Base-by-base conservation (phyloP, 92 coral and sea anemone genomes). In the Desmophyllum pertusum region DNA sequence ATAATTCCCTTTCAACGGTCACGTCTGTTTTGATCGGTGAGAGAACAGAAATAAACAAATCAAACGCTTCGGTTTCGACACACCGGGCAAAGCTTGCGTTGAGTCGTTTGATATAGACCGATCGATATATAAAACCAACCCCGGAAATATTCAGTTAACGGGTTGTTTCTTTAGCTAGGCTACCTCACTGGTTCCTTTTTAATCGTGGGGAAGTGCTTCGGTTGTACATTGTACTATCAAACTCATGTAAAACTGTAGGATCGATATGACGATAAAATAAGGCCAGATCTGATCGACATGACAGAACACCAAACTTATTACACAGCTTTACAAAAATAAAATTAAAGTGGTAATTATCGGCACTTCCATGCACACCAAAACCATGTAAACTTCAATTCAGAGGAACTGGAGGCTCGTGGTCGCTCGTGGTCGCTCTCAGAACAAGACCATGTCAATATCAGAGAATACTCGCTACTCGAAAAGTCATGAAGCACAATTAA, bases 401-500 rank as follows among this genome's bases (percentile, higher is more conserved):
- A 67, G 43, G 5, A 53, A 55, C 21, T 5, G 4, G 40, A 43
- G n/a, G 72, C 27, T 41, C 9, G 30, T 37, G 27, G 18, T 43
- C 51, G 37, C 50, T 67, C 74, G 83, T 67, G 76, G 57, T 37
- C 67, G 76, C 57, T 7, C 27, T 9, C 35, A 67, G n/a, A 21
- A 38, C 31, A 70, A 45, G 73, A 67, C 45, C 75, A 40, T 71
- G 86, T 41, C 86, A 82, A 43, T 82, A 31, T 52, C 66, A 36
- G 70, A 62, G 71, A 72, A 57, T 36, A 10, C 42, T 69, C 52
- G 79, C 86, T 73, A 73, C 72, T 71, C 79, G 86, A 70, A 82
- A 82, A 82, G 71, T 71, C 86, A 71, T 72, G 79, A 41, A 82
- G 52, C 71, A 45, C 70, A 82, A 82, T 72, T 71, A 53, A 81